phyloP scores from a whole-genome alignment of 2,797 vertebrate genomes.

The Intellagama lesueurii region DNA sequence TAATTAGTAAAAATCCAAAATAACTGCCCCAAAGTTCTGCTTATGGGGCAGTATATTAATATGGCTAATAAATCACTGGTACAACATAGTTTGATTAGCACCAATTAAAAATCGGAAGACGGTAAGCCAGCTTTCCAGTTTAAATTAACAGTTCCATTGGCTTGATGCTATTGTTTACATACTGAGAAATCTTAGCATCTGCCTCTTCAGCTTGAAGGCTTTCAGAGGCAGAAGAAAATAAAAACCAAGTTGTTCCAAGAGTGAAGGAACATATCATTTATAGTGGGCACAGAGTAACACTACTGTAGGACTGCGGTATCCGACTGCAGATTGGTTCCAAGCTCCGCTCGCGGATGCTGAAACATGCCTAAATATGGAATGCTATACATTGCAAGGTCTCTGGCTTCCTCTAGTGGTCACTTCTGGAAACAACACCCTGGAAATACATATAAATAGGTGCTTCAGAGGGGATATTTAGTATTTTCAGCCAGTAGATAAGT shows the following conservation, averaged over 20 bases:
- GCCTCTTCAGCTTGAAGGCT: neutral
- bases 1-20: neutral
- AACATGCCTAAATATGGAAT: no score
- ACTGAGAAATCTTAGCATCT: neutral
- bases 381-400: no score
- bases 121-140: neutral
- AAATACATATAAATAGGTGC: no score
- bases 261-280: neutral
- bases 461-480: no score
- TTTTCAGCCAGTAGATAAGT: no score
- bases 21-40: no score
- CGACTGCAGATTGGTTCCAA: no score
- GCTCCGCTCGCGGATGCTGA: no score
- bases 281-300: neutral
- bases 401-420: no score
- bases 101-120: neutral
- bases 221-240: neutral
- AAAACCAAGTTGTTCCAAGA: neutral
- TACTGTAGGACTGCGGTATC: no score
- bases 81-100: neutral
- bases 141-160: neutral
- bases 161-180: neutral
- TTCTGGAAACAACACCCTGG: no score
- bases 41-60: neutral
- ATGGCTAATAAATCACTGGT: neutral